These are phyloP conservation scores for Elymnias hypermnestra DNA, from an alignment of 1,140 invertebrate genomes.

Conservation along the genomic window DNA sequence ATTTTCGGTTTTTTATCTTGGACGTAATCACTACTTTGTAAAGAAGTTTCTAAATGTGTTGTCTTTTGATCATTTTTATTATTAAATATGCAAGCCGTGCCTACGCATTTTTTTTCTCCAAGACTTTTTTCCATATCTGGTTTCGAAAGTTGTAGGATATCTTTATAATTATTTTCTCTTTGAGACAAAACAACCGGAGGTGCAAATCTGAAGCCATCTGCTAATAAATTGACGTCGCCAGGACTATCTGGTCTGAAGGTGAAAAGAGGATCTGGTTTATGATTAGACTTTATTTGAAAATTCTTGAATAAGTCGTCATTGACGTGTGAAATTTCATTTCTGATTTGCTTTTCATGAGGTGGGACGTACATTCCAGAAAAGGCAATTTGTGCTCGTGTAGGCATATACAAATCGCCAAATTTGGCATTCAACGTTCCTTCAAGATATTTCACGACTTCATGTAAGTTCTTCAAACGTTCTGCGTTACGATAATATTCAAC, in stretches of 20 bases:
- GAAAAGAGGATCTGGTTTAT: conserved; percentile 55
- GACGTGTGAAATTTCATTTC: not conserved
- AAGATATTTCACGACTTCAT: conserved; percentile 63
- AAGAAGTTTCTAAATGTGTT: not conserved
- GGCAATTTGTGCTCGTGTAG: conserved; percentile 44
- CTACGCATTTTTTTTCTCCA: too few relatives aligned
- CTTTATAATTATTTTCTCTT: conserved; percentile 15
- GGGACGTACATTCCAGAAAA: conserved; percentile 58
- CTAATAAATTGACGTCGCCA: conserved; percentile 68
- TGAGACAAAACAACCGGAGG: conserved; percentile 26
- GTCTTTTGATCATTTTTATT: too few relatives aligned
- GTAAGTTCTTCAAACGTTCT: conserved; percentile 61
- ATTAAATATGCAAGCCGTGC: too few relatives aligned
- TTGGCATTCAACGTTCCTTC: conserved; percentile 63
- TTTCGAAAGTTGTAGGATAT: conserved; percentile 1
- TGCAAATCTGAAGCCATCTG: conserved; percentile 59
- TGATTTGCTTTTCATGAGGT: conserved; percentile 22
- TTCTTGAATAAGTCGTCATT: conserved; percentile 23
- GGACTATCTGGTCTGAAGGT: conserved; percentile 62
- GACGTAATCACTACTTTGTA: not conserved
- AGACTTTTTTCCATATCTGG: too few relatives aligned
- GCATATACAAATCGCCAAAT: conserved; percentile 44
- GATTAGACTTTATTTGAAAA: conserved; percentile 32
- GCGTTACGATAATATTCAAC: conserved; percentile 62
- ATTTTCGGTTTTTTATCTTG: not conserved